Conservation (phyloP, 2,888 invertebrate genomes). For the Drosophila nigricruria region DNA sequence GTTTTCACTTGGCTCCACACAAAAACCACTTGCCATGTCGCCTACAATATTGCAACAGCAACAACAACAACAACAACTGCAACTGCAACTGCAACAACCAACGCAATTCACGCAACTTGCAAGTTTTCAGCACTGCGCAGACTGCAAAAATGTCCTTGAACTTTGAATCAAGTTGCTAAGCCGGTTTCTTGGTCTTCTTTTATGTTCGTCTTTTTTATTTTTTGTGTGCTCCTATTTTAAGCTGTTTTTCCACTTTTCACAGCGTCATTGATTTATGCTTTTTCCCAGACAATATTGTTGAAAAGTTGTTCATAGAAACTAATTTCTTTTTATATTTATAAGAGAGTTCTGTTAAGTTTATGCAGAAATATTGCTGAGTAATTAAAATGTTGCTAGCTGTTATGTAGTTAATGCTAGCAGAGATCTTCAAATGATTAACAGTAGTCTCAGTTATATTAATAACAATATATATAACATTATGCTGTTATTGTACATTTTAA, state of each 20-base stretch:
- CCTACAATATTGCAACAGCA: constrained; percentile 28
- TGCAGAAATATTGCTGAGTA: constrained; percentile 4
- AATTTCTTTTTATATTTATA: background rate
- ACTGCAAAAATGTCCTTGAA: constrained; percentile 61
- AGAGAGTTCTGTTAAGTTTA: background rate
- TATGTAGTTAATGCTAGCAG: background rate
- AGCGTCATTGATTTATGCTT: constrained; percentile 3
- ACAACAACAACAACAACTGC: constrained; percentile 11
- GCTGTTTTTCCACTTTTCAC: constrained; percentile 28
- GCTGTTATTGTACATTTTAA: background rate
- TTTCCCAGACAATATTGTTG: constrained; percentile 3
- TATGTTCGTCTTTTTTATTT: background rate
- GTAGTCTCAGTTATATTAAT: background rate
- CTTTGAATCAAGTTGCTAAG: constrained; percentile 53
- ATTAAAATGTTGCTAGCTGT: background rate
- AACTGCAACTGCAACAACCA: constrained; percentile 20
- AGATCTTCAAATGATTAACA: background rate
- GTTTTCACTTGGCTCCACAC: constrained; percentile 47
- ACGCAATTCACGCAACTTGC: constrained; percentile 46
- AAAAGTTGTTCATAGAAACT: background rate
- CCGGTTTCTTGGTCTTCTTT: constrained; percentile 43
- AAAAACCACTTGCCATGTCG: constrained; percentile 30
- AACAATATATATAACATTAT: background rate
- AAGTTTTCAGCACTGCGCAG: constrained; percentile 24
- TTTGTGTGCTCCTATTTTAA: constrained; percentile 16